phyloP scores from a whole-genome alignment of 2,888 invertebrate genomes.

The Drosophila colorata region DNA sequence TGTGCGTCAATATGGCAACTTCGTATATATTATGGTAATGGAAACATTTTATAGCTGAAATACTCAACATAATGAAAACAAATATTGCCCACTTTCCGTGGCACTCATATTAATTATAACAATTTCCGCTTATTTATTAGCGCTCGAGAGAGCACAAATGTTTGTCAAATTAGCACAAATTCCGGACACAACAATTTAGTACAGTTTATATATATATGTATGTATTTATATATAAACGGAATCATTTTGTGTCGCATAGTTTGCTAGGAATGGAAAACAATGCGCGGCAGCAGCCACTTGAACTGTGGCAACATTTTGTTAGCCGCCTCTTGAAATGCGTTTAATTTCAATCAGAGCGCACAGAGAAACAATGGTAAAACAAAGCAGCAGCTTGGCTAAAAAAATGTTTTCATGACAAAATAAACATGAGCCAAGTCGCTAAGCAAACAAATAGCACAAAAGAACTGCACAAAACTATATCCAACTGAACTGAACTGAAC shows the following conservation, averaged over 20 bases:
- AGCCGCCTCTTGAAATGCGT: conserved; percentile 86
- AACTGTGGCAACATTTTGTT: conserved; percentile 36
- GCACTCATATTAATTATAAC: conserved; percentile 51
- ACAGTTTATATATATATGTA: conserved; percentile 2
- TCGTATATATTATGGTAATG: not conserved
- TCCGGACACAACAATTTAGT: conserved; percentile 7
- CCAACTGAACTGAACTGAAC: conserved; percentile 16
- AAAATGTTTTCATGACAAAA: conserved; percentile 42
- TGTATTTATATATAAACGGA: not conserved
- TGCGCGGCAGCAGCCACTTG: conserved; percentile 37
- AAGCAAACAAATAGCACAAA: conserved; percentile 37
- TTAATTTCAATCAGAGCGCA: conserved; percentile 62
- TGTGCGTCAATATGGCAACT: not conserved
- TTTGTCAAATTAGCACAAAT: conserved; percentile 37
- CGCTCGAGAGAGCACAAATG: conserved; percentile 11
- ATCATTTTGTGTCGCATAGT: conserved; percentile 35
- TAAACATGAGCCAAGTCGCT: conserved; percentile 38
- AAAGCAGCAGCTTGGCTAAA: conserved; percentile 18
- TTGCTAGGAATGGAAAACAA: conserved; percentile 22
- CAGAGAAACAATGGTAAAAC: conserved; percentile 30
- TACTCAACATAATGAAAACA: conserved; percentile 35
- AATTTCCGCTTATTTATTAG: conserved; percentile 40
- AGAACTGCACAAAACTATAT: conserved; percentile 20
- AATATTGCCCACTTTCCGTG: conserved; percentile 43
- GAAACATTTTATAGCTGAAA: conserved; percentile 21